Evolutionary conservation across 2,797 vertebrate species (phyloP), one percentile per base, ranked within the genome.

Genomic region (Aplochiton taeniatus): DNA sequence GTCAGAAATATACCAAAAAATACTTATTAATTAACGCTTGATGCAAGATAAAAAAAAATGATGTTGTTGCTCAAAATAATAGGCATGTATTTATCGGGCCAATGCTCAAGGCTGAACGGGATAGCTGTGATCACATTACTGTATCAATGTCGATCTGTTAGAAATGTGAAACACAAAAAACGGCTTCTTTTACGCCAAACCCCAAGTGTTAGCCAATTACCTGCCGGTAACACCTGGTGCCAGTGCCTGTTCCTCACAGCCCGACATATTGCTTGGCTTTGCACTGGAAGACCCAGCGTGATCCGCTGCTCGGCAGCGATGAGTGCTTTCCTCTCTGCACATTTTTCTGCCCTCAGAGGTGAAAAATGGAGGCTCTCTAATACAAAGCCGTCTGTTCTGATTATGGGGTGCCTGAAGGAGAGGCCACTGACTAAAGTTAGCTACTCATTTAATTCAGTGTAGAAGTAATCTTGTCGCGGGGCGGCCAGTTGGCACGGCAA

Each of bases 361-460:
- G 75, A n/a, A 86, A 68, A 72, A 81, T 82, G 78, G 73, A 77
- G 74, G 81, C 75, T 80, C 75, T 83, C 83, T 82, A 75, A 69
- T 41, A 50, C 69, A 82, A 70, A 79, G 66, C 80, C 81, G 88
- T 90, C 84, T 84, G 82, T 89, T 84, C 74, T 76, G 75, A 89
- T 89, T 85, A 86, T 75, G 80, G 78, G 80, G 74, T 83, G 80
- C 85, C 81, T 83, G 81, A 83, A 83, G 83, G 83, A 82, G 77
- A 69, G 73, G 80, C 78, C 44, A 51, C 65, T 74, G 76, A 82
- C 78, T 76, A 73, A 59, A 79, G 77, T 79, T 58, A 75, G 78
- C 75, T 70, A 76, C 84, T 84, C 85, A 89, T 85, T 87, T 76
- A 88, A 87, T 88, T 83, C 83, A 72, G 83, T 75, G 74, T 70